phyloP scores from a whole-genome alignment of 2,797 vertebrate genomes.

The Megalops cyprinoides region DNA sequence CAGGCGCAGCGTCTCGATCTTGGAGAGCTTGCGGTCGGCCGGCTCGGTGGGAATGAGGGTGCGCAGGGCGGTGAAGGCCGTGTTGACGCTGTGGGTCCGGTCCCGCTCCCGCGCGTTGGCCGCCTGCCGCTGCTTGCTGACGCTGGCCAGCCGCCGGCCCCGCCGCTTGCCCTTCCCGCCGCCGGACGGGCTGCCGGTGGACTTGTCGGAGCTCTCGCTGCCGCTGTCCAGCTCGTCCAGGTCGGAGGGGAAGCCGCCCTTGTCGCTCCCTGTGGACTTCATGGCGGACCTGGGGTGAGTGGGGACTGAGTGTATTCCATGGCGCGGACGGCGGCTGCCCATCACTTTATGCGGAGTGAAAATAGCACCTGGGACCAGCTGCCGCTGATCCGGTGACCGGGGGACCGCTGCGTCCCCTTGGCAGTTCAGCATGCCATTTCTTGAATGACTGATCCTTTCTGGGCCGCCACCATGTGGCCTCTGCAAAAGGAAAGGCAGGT shows the following conservation, averaged over 20 bases:
- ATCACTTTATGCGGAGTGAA: constrained; percentile 75
- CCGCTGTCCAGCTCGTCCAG: constrained; percentile 73
- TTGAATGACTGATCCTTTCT: constrained; percentile 83
- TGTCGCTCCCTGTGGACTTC: constrained; percentile 70
- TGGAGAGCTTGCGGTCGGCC: constrained; percentile 85
- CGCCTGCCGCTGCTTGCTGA: constrained; percentile 81
- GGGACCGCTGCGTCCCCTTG: constrained; percentile 65
- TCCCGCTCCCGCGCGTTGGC: constrained; percentile 88
- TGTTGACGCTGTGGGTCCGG: constrained; percentile 89
- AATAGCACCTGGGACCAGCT: constrained; percentile 71
- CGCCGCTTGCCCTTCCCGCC: constrained; percentile 50
- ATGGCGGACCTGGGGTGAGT: constrained; percentile 60
- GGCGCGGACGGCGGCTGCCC: constrained; percentile 55
- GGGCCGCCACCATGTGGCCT: constrained; percentile 64
- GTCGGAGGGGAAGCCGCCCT: constrained; percentile 63
- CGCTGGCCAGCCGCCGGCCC: constrained; percentile 55
- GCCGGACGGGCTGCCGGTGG: constrained; percentile 61
- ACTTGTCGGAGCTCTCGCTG: constrained; percentile 75
- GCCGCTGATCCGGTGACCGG: constrained; percentile 77
- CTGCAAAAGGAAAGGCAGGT: constrained; percentile 75
- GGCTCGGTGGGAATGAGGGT: constrained; percentile 89
- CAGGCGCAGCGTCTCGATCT: constrained; percentile 89
- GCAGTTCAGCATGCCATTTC: constrained; percentile 71
- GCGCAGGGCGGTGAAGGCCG: constrained; percentile 85
- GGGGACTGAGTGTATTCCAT: constrained; percentile 50